Percentiles rank a stretch among this genome's conserved stretches.
Conservation (phyloP, 2,888 invertebrate species). For the Drepana falcataria region DNA sequence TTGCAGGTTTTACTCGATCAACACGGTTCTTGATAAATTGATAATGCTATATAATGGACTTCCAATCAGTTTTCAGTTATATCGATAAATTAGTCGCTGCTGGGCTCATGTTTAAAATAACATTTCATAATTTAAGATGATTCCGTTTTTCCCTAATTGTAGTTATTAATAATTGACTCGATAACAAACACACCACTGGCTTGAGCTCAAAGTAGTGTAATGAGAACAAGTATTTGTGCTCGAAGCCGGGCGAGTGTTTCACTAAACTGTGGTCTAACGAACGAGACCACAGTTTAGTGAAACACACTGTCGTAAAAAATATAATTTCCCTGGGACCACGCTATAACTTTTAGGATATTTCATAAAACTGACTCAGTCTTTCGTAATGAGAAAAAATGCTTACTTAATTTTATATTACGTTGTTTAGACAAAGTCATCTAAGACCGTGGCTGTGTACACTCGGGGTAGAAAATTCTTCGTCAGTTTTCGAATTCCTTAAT, state of each 20-base stretch:
- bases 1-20: too few relatives aligned
- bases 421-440: not conserved
- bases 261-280: slow-evolving; percentile 14
- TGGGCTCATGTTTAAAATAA: too few relatives aligned
- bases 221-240: slow-evolving; percentile 29
- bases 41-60: too few relatives aligned
- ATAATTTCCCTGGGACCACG: slow-evolving; percentile 1
- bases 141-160: too few relatives aligned
- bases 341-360: slow-evolving; percentile 7
- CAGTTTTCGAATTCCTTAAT: too few relatives aligned
- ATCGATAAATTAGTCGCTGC: too few relatives aligned
- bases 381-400: slow-evolving; percentile 3
- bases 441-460: too few relatives aligned
- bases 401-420: not conserved
- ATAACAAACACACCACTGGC: slow-evolving; percentile 9
- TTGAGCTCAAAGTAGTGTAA: slow-evolving; percentile 46
- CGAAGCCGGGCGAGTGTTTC: slow-evolving; percentile 10
- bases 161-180: slow-evolving; percentile 1
- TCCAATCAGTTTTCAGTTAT: too few relatives aligned
- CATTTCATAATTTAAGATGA: too few relatives aligned
- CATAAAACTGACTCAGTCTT: slow-evolving; percentile 5
- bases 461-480: too few relatives aligned
- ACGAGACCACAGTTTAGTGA: slow-evolving; percentile 1
- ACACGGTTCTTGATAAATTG: too few relatives aligned
- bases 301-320: slow-evolving; percentile 4